Conservation (phyloP, 2,113 vertebrate species). For the Chionomys nivalis region DNA sequence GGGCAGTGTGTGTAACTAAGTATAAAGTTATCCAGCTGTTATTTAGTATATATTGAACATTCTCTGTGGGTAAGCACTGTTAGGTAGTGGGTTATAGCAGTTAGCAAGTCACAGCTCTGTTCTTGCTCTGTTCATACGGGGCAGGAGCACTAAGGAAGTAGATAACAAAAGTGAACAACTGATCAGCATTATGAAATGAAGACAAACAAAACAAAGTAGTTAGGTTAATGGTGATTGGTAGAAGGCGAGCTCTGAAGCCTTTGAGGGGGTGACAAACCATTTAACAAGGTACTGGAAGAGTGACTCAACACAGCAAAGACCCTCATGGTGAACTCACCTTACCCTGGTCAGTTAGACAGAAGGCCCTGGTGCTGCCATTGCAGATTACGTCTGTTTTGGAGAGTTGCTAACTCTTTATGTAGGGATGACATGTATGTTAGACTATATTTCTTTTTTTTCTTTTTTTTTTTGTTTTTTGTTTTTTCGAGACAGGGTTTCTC, state of each 20-base stretch:
- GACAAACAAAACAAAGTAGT: neutral
- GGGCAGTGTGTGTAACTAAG: neutral
- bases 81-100: neutral
- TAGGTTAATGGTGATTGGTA: neutral
- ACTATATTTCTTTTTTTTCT: neutral
- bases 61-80: neutral
- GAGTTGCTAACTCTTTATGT: neutral
- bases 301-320: neutral
- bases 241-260: neutral
- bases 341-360: neutral
- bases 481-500: no score
- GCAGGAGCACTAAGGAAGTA: neutral
- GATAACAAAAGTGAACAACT: slow-evolving; percentile 14
- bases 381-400: neutral
- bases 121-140: neutral
- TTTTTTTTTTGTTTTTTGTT: no score
- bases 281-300: neutral
- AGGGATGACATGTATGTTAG: neutral
- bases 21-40: neutral
- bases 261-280: neutral
- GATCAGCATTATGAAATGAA: neutral
- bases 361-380: neutral
- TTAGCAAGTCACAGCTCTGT: slow-evolving; percentile 2
- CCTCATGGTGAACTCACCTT: neutral
- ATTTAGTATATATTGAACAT: neutral